Conservation (phyloP, 2,797 vertebrate species). For the Sciurus carolinensis region DNA sequence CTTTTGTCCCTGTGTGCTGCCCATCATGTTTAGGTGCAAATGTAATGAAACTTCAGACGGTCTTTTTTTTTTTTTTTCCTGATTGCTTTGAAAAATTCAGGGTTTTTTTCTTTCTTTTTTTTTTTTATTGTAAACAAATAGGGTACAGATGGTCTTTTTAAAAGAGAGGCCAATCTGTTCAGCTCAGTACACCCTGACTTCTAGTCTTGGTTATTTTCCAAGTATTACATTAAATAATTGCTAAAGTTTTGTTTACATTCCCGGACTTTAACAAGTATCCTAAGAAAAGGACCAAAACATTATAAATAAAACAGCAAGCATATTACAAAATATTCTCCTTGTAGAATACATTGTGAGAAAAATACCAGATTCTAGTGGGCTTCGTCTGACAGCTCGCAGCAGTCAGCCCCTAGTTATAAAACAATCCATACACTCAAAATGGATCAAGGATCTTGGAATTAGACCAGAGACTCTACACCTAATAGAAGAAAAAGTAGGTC, state of each 20-base stretch:
- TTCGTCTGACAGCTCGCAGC: background rate
- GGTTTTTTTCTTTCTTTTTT: too few species aligned
- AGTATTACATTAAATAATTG: constrained; percentile 65
- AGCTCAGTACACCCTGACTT: constrained; percentile 13
- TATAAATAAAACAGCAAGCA: constrained; percentile 63
- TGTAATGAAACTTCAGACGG: constrained; percentile 38
- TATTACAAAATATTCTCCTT: constrained; percentile 10
- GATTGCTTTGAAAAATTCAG: too few species aligned
- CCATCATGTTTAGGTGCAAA: constrained; percentile 30
- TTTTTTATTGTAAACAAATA: too few species aligned
- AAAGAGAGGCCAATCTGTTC: constrained; percentile 48
- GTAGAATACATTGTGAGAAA: background rate
- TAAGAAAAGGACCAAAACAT: constrained; percentile 26
- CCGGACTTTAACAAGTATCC: constrained; percentile 57
- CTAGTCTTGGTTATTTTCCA: constrained; percentile 70
- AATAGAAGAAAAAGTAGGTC: too few species aligned
- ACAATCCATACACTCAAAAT: background rate
- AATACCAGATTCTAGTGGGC: background rate
- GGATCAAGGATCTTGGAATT: too few species aligned
- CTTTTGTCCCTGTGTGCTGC: background rate
- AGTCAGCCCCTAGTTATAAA: background rate
- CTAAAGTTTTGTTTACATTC: constrained; percentile 60
- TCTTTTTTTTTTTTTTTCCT: background rate
- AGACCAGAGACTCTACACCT: too few species aligned
- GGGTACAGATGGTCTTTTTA: too few species aligned